Base-by-base conservation (phyloP, 1,140 invertebrate species). In the Sitobion miscanthi region DNA sequence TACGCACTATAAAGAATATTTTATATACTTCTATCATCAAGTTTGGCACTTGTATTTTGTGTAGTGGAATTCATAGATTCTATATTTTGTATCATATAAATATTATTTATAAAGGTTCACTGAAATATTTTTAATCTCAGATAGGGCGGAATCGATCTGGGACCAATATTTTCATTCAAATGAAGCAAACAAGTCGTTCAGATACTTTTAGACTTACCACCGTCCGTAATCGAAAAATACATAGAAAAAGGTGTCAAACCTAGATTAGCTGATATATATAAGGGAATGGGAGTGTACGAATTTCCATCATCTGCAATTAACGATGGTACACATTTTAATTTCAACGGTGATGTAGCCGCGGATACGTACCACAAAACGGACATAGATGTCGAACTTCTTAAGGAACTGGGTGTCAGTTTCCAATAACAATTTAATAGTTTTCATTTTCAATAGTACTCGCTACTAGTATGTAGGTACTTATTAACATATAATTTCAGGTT, bases 331-430 rank as follows among this genome's bases (percentile, higher is more conserved):
- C 85, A 47, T 42, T 47, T 42, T 25, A 11, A 45, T 47, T 86
- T 86, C 85, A 86, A 86, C 25, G 85, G 85, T 45, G 85, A 86
- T 17, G 5, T 86, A 30, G 85, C 85, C 6, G 85, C 85, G 0
- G 85, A 86, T 45, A 17, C 85, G 42, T 47, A 86, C 85, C 85
- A 86, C 11, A 86, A 86, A 86, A 86, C 42, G 30, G 85, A 86
- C 30, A 14, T 30, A 14, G 85, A 86, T 42, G 25, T 47, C 42
- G 4, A 45, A 47, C 85, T 86, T 25, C 85, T 86, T 11, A 47
- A 86, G 25, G 42, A 86, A 47, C 47, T 86, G 85, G 85, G 85
- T 30, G 85, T 86, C 4, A 25, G 85, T 86, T 30, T 6, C 11
- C 6, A 1, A 25, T 2, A 25, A 17, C 1, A 77, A 77, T 2